Base-by-base conservation (phyloP, 2,797 vertebrate genomes). In the Galaxias olidus region DNA sequence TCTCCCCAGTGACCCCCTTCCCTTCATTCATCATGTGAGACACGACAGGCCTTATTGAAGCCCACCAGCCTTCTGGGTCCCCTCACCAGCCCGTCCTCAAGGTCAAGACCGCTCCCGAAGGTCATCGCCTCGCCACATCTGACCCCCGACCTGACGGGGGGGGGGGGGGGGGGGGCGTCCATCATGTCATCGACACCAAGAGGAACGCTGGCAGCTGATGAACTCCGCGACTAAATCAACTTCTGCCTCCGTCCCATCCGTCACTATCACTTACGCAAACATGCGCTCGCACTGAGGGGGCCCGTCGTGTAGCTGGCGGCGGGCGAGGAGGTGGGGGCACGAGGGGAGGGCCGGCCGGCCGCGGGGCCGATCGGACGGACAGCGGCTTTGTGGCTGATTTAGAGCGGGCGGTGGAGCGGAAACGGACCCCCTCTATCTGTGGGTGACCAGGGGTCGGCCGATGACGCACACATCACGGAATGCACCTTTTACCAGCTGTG, bases 201-300 rank as follows among this genome's bases (percentile, higher is more conserved):
- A 30, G 69, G 13, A 51, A 75, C 83, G 79, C 74, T 84, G 77
- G 59, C 83, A 80, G 77, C 79, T 71, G 66, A 85, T 87, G 81
- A n/a, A 86, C 77, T 84, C 61, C 0, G 45, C 44, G 78, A 90
- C 69, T 90, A 83, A 87, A 91, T 90, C 78, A 85, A 88, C 82
- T 67, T 77, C 80, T 59, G 65, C 72, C 77, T 51, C 64, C 59
- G 66, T n/a, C n/a, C 64, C 86, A 87, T 87, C 80, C 75, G 88
- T 91, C 88, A 90, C 72, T 60, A 81, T 86, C 86, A 83, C 75
- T 84, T 79, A 84, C 70, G 55, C 65, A 52, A 43, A 86, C 83
- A 75, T 56, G 78, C 72, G 65, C 78, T 59, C 75, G 64, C 74
- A 83, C 79, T 61, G 77, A 84, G 65, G 61, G 59, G 43, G 50